Evolutionary conservation across 2,797 vertebrate genomes (phyloP).

Genomic region (Falco naumanni): DNA sequence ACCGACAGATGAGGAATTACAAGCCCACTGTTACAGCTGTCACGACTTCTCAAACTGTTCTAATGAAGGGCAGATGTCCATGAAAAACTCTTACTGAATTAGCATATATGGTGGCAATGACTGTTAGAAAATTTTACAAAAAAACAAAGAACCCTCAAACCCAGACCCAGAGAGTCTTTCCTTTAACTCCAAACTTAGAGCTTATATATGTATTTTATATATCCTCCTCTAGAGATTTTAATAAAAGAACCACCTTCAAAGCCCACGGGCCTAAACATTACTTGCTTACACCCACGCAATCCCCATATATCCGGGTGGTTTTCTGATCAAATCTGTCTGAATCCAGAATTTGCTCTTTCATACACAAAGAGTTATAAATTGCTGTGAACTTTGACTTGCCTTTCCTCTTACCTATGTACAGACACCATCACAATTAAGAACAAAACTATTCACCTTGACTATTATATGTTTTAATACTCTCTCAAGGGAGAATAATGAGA

Average conservation of each 20-base stretch:
- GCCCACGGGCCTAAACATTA: background rate
- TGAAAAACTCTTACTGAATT: constrained; percentile 5
- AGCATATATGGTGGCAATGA: background rate
- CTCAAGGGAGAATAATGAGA: constrained; percentile 12
- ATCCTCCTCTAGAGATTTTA: background rate
- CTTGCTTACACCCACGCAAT: background rate
- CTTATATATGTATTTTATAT: background rate
- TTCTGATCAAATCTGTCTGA: constrained; percentile 14
- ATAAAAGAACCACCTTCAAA: background rate
- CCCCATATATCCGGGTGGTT: background rate
- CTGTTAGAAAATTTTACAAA: background rate
- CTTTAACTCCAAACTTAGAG: background rate
- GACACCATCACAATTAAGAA: constrained; percentile 1
- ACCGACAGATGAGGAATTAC: constrained; percentile 30
- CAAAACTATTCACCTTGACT: constrained; percentile 27
- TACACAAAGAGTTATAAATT: background rate
- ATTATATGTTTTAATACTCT: background rate
- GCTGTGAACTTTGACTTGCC: background rate
- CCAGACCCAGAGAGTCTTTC: background rate
- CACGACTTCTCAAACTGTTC: constrained; percentile 21
- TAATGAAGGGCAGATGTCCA: constrained; percentile 57
- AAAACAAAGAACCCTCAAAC: background rate
- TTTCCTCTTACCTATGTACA: constrained; percentile 10
- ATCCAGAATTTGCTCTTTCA: background rate
- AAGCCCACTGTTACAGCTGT: constrained; percentile 46